Percentiles rank a stretch among this genome's conserved stretches.
These are phyloP conservation scores for Neogobius melanostomus DNA, from an alignment of 2,113 vertebrate species.

Conservation along the genomic window DNA sequence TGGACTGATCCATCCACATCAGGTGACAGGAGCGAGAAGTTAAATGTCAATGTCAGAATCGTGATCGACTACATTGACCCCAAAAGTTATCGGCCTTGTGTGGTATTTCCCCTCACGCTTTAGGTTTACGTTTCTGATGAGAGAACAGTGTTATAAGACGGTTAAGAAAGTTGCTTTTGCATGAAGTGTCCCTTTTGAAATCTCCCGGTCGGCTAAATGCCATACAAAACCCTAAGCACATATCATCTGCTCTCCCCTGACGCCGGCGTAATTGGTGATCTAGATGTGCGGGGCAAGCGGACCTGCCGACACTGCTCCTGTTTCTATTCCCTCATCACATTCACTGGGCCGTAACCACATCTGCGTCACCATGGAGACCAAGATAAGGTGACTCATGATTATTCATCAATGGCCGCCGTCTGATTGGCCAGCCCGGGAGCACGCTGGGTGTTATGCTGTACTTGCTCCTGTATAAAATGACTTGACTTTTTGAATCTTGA, in stretches of 20 bases:
- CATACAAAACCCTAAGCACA: slow-evolving; percentile 13
- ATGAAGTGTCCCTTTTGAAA: too few species aligned
- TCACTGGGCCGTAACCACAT: slow-evolving; percentile 65
- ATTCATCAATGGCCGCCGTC: slow-evolving; percentile 65
- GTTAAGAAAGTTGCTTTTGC: too few species aligned
- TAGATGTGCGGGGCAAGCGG: slow-evolving; percentile 62
- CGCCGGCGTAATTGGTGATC: slow-evolving; percentile 63
- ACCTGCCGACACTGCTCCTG: slow-evolving; percentile 49
- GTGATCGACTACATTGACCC: too few species aligned
- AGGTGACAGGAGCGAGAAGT: too few species aligned
- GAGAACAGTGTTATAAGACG: too few species aligned
- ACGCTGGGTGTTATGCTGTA: slow-evolving; percentile 12
- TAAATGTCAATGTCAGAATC: too few species aligned
- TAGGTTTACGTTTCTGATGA: too few species aligned
- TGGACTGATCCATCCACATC: too few species aligned
- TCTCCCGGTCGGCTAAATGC: background rate
- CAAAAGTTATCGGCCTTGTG: too few species aligned
- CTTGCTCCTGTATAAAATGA: too few species aligned
- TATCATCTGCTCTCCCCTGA: slow-evolving; percentile 35
- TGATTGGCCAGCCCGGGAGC: slow-evolving; percentile 67
- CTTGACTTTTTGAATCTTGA: slow-evolving; percentile 15
- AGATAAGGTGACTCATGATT: slow-evolving; percentile 76
- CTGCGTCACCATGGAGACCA: slow-evolving; percentile 71
- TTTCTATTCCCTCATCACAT: slow-evolving; percentile 65
- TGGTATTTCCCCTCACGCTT: too few species aligned